Percentiles rank a stretch among this genome's conserved stretches.
phyloP scores from a whole-genome alignment of 2,113 vertebrate species.

The Bambusicola thoracicus region DNA sequence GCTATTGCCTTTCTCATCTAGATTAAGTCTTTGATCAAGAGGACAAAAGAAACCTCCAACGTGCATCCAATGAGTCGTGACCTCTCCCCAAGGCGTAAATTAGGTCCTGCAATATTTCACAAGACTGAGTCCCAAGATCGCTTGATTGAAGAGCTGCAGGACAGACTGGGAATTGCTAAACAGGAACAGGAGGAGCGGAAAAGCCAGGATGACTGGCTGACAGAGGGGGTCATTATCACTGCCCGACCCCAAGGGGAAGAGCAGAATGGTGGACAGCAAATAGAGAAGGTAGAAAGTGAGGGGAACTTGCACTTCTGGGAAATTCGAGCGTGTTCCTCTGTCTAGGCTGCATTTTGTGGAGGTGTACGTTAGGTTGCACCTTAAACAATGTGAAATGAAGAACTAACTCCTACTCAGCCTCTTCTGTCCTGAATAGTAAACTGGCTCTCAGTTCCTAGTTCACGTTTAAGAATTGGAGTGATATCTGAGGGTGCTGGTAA shows the following conservation, averaged over 20 bases:
- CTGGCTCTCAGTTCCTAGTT: neutral
- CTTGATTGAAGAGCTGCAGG: slow-evolving; percentile 92
- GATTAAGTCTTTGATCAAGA: slow-evolving; percentile 95
- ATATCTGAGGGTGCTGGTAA: neutral
- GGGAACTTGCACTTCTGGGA: neutral
- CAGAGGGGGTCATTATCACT: slow-evolving; percentile 86
- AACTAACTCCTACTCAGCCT: neutral
- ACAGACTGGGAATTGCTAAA: slow-evolving; percentile 87
- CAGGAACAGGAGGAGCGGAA: slow-evolving; percentile 78
- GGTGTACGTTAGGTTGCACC: neutral
- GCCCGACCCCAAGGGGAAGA: slow-evolving; percentile 85
- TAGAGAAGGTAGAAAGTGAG: slow-evolving; percentile 85
- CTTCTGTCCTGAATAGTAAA: neutral
- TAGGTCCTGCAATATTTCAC: slow-evolving; percentile 89
- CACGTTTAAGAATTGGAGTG: neutral
- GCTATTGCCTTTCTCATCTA: slow-evolving; percentile 73
- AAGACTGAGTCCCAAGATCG: slow-evolving; percentile 91
- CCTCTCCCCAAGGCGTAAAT: slow-evolving; percentile 86
- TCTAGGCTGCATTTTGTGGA: neutral
- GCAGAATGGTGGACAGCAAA: slow-evolving; percentile 75
- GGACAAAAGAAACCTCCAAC: slow-evolving; percentile 92
- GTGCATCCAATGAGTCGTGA: slow-evolving; percentile 96
- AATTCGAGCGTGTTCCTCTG: neutral
- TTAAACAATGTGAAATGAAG: neutral
- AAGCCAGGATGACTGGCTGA: slow-evolving; percentile 87